phyloP scores from a whole-genome alignment of 2,797 vertebrate genomes.

The Taeniopygia guttata region DNA sequence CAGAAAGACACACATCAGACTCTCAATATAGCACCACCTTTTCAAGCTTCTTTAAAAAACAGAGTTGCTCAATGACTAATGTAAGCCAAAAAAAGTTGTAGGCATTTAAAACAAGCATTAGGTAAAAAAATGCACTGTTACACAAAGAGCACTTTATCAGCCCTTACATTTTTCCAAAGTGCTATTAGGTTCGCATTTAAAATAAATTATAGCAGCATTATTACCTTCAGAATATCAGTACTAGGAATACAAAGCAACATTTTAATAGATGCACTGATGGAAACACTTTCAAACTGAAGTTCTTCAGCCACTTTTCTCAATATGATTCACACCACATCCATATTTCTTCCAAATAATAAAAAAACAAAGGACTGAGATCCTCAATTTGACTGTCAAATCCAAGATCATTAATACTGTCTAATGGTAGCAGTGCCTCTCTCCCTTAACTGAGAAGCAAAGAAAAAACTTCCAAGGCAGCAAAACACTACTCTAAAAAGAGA shows the following conservation, averaged over 20 bases:
- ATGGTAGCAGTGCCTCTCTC: not conserved
- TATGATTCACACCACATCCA: not conserved
- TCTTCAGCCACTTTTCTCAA: not conserved
- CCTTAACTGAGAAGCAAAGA: not conserved
- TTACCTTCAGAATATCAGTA: not conserved
- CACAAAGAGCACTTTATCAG: not conserved
- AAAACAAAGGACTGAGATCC: not conserved
- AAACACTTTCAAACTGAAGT: not conserved
- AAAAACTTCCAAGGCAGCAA: not conserved
- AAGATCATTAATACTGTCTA: not conserved
- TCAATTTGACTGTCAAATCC: not conserved
- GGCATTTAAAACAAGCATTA: not conserved
- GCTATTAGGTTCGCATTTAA: not conserved
- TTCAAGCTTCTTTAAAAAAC: not conserved
- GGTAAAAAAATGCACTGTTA: not conserved
- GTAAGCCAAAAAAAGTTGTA: not conserved
- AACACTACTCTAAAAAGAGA: not conserved
- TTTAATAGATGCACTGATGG: not conserved
- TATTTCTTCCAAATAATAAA: not conserved
- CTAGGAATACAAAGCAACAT: not conserved
- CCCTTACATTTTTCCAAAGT: not conserved
- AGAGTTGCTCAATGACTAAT: not conserved
- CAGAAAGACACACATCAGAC: not conserved
- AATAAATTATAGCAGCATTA: not conserved
- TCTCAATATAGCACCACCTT: not conserved